Percentiles rank a stretch among this genome's conserved stretches.
These are phyloP conservation scores for Ranitomeya imitator DNA, from an alignment of 2,113 vertebrate species.

Conservation along the genomic window DNA sequence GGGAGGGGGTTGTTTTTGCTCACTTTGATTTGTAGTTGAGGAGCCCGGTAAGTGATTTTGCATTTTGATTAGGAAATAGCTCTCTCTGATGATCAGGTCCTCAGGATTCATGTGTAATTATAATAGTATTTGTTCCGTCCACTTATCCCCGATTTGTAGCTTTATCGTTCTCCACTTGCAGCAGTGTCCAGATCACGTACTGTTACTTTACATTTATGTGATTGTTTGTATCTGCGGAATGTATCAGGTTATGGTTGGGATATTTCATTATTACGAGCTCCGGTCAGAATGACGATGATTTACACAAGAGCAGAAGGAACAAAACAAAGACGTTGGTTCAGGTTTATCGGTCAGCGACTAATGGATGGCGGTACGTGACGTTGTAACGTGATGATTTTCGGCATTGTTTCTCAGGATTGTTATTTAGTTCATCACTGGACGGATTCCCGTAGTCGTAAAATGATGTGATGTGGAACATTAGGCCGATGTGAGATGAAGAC, in stretches of 20 bases:
- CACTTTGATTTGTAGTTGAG: too few species aligned
- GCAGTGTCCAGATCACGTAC: neutral
- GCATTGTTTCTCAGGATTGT: slow-evolving; percentile 36
- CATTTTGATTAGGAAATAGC: too few species aligned
- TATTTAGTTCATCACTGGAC: slow-evolving; percentile 47
- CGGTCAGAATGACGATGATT: neutral
- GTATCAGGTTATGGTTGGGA: neutral
- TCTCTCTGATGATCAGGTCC: too few species aligned
- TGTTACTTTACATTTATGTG: neutral
- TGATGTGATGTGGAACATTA: slow-evolving; percentile 54
- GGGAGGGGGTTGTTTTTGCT: too few species aligned
- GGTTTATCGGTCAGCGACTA: slow-evolving; percentile 41
- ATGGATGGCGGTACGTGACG: slow-evolving; percentile 21
- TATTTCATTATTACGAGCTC: neutral
- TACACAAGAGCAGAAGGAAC: neutral
- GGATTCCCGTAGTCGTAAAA: slow-evolving; percentile 34
- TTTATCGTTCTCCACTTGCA: neutral
- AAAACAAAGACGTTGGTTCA: slow-evolving; percentile 19
- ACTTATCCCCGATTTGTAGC: too few species aligned
- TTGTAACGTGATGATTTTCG: slow-evolving; percentile 29
- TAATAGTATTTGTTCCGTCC: too few species aligned
- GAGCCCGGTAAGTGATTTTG: too few species aligned
- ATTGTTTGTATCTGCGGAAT: neutral
- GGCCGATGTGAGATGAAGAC: slow-evolving; percentile 37
- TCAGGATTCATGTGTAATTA: too few species aligned